Conservation (phyloP, 2,113 vertebrate genomes). For the Semnopithecus entellus region DNA sequence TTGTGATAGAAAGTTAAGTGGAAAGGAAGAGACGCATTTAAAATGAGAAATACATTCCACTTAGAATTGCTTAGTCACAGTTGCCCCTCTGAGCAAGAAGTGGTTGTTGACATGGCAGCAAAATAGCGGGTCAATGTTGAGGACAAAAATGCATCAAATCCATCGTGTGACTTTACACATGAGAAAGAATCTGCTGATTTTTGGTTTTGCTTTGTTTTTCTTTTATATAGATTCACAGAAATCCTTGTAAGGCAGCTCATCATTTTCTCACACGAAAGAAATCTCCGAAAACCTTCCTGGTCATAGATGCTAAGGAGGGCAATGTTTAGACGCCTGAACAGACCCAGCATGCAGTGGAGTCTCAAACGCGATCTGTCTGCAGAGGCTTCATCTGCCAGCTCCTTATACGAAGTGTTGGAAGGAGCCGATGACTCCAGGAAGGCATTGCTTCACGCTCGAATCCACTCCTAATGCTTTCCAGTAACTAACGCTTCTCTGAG, state of each 20-base stretch:
- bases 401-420: neutral
- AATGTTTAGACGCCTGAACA: neutral
- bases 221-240: neutral
- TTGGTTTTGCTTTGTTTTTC: neutral
- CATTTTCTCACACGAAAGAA: neutral
- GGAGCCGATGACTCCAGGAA: neutral
- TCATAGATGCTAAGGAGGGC: neutral
- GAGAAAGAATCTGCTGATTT: neutral
- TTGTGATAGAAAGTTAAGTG: fast-evolving
- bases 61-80: neutral
- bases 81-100: neutral
- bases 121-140: neutral
- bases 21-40: neutral
- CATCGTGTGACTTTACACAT: neutral
- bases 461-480: neutral
- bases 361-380: neutral
- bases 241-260: neutral
- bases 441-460: too few relatives aligned
- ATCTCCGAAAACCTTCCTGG: neutral
- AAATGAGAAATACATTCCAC: neutral
- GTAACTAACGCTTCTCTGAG: too few relatives aligned
- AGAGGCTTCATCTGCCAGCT: fast-evolving
- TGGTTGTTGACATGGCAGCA: neutral
- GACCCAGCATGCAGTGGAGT: too few relatives aligned
- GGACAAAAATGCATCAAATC: neutral